A percentile compares a stretch with the other conserved stretches of the same genome.
Evolutionary conservation across 2,113 vertebrate species (phyloP).

Genomic region (Mus musculus): DNA sequence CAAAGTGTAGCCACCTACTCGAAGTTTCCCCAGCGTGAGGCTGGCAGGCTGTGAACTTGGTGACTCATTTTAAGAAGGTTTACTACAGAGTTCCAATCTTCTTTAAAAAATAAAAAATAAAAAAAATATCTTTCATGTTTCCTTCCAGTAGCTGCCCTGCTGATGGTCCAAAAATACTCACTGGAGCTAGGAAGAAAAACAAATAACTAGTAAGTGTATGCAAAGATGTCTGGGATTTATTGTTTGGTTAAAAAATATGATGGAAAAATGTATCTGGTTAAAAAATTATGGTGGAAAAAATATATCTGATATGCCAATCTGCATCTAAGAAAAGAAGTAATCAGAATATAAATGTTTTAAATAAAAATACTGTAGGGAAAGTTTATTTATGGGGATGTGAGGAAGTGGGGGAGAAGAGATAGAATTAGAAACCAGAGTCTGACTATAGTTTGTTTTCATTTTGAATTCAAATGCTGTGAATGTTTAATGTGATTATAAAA

Average conservation of each 20-base stretch:
- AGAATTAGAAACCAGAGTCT: neutral
- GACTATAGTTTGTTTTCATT: slow-evolving; percentile 61
- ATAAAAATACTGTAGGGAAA: neutral
- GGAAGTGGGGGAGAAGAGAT: neutral
- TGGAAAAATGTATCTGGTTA: no score
- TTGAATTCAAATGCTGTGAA: slow-evolving; percentile 36
- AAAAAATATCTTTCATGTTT: slow-evolving; percentile 25
- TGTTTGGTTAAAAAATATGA: slow-evolving; percentile 11
- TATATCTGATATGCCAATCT: neutral
- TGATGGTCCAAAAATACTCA: slow-evolving; percentile 50
- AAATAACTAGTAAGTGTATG: neutral
- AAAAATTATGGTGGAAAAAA: neutral
- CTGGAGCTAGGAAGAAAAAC: slow-evolving; percentile 20
- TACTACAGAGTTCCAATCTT: slow-evolving; percentile 73
- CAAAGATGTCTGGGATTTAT: neutral
- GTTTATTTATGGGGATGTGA: neutral
- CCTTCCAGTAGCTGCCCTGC: neutral
- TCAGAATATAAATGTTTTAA: slow-evolving; percentile 59
- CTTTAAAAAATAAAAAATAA: neutral
- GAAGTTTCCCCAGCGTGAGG: slow-evolving; percentile 73
- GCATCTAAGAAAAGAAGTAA: neutral
- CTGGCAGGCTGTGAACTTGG: slow-evolving; percentile 67
- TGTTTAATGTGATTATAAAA: slow-evolving; percentile 44
- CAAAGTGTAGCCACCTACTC: slow-evolving; percentile 73
- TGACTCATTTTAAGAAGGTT: slow-evolving; percentile 81